Percentiles rank a stretch among this genome's conserved stretches.
phyloP scores from a whole-genome alignment of 2,888 invertebrate genomes.

The Erebia epiphron region DNA sequence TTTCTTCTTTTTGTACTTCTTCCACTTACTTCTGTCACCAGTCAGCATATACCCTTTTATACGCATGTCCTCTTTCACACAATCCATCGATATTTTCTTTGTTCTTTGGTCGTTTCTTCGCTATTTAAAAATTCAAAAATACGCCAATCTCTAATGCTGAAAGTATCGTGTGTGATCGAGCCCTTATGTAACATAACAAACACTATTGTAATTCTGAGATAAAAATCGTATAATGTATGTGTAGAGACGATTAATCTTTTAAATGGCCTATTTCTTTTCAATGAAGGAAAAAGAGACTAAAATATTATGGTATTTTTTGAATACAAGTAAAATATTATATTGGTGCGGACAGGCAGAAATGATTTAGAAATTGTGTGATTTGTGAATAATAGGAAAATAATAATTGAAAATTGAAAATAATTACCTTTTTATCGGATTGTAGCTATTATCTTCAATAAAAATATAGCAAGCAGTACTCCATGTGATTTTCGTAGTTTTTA shows the following conservation, averaged over 20 bases:
- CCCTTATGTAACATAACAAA: neutral
- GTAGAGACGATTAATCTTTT: conserved; percentile 12
- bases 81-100: no score
- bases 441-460: no score
- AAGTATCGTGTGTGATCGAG: neutral
- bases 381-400: neutral
- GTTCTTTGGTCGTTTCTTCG: no score
- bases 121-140: neutral
- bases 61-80: no score
- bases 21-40: no score
- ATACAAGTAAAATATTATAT: neutral
- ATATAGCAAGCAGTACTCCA: no score
- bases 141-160: neutral
- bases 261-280: conserved; percentile 10
- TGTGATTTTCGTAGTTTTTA: no score
- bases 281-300: conserved; percentile 6
- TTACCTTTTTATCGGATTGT: no score
- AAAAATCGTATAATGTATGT: neutral
- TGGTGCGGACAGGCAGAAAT: no score
- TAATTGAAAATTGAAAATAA: no score
- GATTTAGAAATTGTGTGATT: neutral
- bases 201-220: conserved; percentile 1
- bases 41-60: no score
- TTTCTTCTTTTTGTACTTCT: no score
- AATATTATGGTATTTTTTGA: conserved; percentile 7